phyloP scores from a whole-genome alignment of 2,888 invertebrate species.

The Stenchaetothrips biformis region DNA sequence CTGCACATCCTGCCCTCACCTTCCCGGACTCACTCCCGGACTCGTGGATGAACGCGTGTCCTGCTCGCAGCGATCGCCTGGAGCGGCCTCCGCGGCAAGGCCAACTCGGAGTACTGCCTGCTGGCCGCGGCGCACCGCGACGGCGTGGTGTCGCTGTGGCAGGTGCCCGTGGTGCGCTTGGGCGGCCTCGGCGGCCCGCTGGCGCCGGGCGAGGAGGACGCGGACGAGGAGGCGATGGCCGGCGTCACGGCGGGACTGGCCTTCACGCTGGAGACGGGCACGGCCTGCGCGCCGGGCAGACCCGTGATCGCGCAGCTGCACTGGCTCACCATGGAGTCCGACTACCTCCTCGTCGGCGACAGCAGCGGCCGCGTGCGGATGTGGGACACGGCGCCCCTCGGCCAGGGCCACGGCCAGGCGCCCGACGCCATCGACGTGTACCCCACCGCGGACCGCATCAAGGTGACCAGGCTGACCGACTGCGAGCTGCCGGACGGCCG shows the following conservation, averaged over 20 bases:
- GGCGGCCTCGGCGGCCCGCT: background rate
- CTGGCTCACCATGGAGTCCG: background rate
- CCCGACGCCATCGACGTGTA: background rate
- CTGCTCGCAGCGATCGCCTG: conserved; percentile 29
- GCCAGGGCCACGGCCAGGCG: background rate
- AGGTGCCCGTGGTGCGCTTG: conserved; percentile 20
- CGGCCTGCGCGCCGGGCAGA: background rate
- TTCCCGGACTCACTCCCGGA: no score
- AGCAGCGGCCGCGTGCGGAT: conserved; percentile 32
- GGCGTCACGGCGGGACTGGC: background rate
- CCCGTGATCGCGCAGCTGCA: background rate
- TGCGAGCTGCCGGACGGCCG: background rate
- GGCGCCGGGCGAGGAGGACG: conserved; percentile 14
- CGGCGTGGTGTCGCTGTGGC: conserved; percentile 31
- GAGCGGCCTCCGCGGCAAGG: conserved; percentile 15
- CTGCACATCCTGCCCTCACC: no score
- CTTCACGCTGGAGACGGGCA: background rate
- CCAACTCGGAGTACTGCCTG: background rate
- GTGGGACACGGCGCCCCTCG: background rate
- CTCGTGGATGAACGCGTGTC: no score
- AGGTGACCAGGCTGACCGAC: conserved; percentile 25
- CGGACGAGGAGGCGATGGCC: background rate
- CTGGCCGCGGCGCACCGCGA: conserved; percentile 30
- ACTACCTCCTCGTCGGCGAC: conserved; percentile 29
- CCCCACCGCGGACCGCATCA: conserved; percentile 11